Conservation (phyloP, 2,113 vertebrate genomes). For the Panthera tigris region DNA sequence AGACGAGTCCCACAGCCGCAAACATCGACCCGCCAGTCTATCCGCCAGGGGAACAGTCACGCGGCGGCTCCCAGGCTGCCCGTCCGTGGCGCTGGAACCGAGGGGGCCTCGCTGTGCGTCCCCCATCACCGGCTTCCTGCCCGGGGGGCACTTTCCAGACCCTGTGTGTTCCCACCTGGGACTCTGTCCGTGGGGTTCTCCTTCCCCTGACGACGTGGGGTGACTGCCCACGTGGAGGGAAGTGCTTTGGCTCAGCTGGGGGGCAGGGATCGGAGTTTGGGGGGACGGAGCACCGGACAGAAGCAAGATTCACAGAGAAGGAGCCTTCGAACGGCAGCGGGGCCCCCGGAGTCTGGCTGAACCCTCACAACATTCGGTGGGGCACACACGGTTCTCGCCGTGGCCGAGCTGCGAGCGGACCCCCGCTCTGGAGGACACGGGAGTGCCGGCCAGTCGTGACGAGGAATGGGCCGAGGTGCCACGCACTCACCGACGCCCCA, state of each 20-base stretch:
- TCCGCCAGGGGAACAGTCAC: too few relatives aligned
- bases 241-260: not conserved
- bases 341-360: too few relatives aligned
- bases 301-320: not conserved
- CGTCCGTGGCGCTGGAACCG: not conserved
- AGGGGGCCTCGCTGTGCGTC: not conserved
- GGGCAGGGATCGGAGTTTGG: too few relatives aligned
- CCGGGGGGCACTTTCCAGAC: not conserved
- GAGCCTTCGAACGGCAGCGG: too few relatives aligned
- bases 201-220: not conserved
- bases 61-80: too few relatives aligned
- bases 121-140: not conserved
- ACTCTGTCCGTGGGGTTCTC: not conserved
- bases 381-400: too few relatives aligned
- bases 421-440: not conserved
- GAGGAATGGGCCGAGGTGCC: fast-evolving
- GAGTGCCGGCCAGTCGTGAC: fast-evolving
- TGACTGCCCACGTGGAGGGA: not conserved
- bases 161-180: too few relatives aligned
- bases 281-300: not conserved
- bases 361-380: too few relatives aligned
- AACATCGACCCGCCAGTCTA: not conserved
- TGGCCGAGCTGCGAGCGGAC: too few relatives aligned
- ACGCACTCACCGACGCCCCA: not conserved
- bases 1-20: not conserved